Evolutionary conservation across 2,888 invertebrate species (phyloP).

Genomic region (Theretra japonica): DNA sequence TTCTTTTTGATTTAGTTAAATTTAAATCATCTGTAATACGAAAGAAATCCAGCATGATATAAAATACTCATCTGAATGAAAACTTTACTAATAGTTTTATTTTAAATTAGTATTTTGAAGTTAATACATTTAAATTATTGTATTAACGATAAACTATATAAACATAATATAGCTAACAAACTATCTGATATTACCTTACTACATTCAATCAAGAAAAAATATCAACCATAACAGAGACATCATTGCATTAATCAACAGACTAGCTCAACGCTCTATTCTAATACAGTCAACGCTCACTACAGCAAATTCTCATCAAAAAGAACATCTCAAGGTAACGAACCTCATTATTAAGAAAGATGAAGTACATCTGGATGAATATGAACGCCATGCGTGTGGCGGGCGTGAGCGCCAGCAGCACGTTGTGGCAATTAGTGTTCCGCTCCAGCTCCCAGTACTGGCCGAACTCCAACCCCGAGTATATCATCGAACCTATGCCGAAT

Average conservation of each 20-base stretch:
- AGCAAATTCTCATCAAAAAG: not conserved
- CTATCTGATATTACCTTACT: no score
- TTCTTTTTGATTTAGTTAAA: no score
- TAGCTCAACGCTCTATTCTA: not conserved
- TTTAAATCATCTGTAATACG: no score
- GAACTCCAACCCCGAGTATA: constrained; percentile 97
- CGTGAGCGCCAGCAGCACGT: constrained; percentile 94
- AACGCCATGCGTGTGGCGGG: constrained; percentile 97
- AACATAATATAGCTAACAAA: no score
- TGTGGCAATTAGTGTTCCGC: constrained; percentile 95
- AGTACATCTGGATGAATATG: constrained; percentile 99
- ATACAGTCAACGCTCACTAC: no score
- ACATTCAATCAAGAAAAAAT: no score
- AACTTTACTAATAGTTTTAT: no score
- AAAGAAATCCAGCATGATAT: no score
- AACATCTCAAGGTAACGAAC: constrained; percentile 71
- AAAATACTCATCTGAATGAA: no score
- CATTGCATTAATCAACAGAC: not conserved
- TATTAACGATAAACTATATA: no score
- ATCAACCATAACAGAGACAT: not conserved
- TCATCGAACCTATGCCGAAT: constrained; percentile 98
- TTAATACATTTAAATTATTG: no score
- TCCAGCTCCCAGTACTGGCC: constrained; percentile 97
- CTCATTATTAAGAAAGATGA: constrained; percentile 98
- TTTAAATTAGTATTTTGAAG: no score